Evolutionary conservation across 2,888 invertebrate species (phyloP).

Genomic region (Zygothrica quintamaculata): DNA sequence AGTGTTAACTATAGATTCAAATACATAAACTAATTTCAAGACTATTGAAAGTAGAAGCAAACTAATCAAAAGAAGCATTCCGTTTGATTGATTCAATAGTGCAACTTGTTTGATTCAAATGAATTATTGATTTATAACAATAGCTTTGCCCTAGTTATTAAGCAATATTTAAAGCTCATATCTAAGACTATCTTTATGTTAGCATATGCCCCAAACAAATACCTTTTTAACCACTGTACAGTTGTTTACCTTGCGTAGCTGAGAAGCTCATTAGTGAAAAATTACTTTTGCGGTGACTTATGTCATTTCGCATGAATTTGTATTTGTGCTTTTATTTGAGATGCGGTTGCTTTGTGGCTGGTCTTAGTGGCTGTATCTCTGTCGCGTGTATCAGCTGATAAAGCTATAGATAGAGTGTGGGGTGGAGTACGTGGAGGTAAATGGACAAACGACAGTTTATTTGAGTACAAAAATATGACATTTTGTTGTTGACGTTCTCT

Average conservation of each 20-base stretch:
- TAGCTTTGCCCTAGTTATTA: too few species aligned
- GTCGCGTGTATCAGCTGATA: conserved; percentile 68
- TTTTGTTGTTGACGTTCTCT: conserved; percentile 16
- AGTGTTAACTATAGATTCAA: too few species aligned
- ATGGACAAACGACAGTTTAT: conserved; percentile 48
- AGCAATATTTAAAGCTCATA: too few species aligned
- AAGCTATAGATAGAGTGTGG: conserved; percentile 26
- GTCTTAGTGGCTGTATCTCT: conserved; percentile 57
- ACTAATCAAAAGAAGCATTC: too few species aligned
- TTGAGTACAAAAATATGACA: conserved; percentile 55
- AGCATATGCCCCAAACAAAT: background rate
- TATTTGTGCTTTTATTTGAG: conserved; percentile 64
- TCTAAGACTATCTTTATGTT: too few species aligned
- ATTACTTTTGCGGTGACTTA: conserved; percentile 79
- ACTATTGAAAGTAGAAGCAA: too few species aligned
- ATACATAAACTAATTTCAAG: too few species aligned
- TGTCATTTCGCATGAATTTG: conserved; percentile 74
- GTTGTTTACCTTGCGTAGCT: conserved; percentile 39
- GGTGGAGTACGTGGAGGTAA: conserved; percentile 2
- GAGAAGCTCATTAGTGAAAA: conserved; percentile 77
- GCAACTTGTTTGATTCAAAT: too few species aligned
- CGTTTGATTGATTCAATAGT: too few species aligned
- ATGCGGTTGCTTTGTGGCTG: conserved; percentile 46
- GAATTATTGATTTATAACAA: too few species aligned
- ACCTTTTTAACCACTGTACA: conserved; percentile 34